Evolutionary conservation across 2,888 invertebrate genomes (phyloP).

Genomic region (Globia sparganii): DNA sequence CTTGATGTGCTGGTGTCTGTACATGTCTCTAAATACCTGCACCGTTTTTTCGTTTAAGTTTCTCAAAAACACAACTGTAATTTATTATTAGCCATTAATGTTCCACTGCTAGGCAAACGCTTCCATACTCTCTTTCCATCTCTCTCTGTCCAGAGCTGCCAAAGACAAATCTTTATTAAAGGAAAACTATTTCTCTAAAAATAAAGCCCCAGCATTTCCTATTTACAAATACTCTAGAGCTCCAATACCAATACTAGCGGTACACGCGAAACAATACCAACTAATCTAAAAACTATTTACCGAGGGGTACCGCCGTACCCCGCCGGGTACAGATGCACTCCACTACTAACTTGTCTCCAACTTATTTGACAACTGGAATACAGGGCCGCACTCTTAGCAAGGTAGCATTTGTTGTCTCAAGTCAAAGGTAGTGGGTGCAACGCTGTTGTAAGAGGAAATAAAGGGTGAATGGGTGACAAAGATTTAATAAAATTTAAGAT

Average conservation of each 20-base stretch:
- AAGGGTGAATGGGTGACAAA: neutral
- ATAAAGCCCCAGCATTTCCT: conserved; percentile 1
- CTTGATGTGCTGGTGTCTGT: too few relatives aligned
- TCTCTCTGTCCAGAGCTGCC: neutral
- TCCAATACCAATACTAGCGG: conserved; percentile 50
- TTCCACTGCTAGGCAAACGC: neutral
- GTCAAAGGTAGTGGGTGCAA: neutral
- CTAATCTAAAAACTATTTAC: conserved; percentile 69
- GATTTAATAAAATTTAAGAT: neutral
- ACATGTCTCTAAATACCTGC: too few relatives aligned
- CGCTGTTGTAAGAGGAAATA: neutral
- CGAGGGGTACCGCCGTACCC: conserved; percentile 8
- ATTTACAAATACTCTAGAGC: conserved; percentile 31
- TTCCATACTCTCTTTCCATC: neutral
- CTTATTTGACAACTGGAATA: conserved; percentile 61
- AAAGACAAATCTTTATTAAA: neutral
- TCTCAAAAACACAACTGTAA: neutral
- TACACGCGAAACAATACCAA: conserved; percentile 57
- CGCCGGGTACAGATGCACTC: conserved; percentile 58
- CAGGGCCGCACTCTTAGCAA: conserved; percentile 49
- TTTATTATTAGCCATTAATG: neutral
- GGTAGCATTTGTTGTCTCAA: neutral
- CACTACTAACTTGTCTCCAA: conserved; percentile 58
- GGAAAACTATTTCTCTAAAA: neutral
- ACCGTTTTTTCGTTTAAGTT: neutral